Percentiles rank a stretch among this genome's conserved stretches.
Conservation (phyloP, 2,797 vertebrate genomes). For the Lepus townsendii region DNA sequence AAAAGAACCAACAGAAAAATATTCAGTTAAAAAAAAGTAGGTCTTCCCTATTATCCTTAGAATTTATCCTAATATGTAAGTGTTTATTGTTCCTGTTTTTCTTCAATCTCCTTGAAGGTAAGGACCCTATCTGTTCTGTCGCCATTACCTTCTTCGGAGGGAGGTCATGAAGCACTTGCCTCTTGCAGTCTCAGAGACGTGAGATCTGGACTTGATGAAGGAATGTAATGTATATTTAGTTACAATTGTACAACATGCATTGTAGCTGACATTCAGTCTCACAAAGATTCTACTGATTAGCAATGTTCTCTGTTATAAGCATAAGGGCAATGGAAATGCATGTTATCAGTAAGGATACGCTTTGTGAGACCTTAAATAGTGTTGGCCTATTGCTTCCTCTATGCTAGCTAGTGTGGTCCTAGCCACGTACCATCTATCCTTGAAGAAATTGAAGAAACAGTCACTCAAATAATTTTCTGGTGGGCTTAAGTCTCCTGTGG, state of each 20-base stretch:
- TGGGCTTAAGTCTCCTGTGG: constrained; percentile 18
- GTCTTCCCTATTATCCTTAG: constrained; percentile 43
- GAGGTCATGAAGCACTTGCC: neutral
- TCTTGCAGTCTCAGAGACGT: neutral
- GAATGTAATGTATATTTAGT: neutral
- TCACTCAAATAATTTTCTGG: constrained; percentile 45
- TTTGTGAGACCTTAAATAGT: constrained; percentile 11
- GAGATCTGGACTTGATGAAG: neutral
- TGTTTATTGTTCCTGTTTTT: neutral
- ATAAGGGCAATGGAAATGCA: neutral
- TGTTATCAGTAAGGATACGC: neutral
- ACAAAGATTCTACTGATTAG: constrained; percentile 39
- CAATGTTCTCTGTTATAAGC: neutral
- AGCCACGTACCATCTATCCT: neutral
- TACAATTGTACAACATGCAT: neutral
- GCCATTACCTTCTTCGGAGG: neutral
- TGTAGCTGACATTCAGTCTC: constrained; percentile 34
- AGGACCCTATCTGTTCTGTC: neutral
- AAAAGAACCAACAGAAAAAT: too few species aligned
- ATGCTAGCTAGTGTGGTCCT: neutral
- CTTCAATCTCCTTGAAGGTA: neutral
- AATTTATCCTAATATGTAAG: neutral
- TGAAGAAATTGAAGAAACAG: constrained; percentile 31
- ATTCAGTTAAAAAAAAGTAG: neutral
- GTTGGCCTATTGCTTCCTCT: neutral